A percentile compares a stretch with the other conserved stretches of the same genome.
Evolutionary conservation across 2,113 vertebrate genomes (phyloP).

Genomic region (Gymnobelideus leadbeateri): DNA sequence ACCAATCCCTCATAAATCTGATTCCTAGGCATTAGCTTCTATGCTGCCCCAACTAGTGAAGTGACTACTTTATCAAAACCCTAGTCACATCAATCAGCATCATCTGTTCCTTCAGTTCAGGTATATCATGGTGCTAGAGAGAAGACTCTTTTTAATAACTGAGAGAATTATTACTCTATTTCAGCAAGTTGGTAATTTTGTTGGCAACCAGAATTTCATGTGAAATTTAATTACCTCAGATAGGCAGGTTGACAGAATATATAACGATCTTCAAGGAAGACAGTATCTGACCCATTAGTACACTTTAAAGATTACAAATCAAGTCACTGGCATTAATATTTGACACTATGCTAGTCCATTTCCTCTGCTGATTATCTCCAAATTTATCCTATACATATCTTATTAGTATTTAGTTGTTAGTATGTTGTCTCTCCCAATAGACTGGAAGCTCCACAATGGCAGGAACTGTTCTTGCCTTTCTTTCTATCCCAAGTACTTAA

Average conservation of each 20-base stretch:
- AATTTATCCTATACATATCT: neutral
- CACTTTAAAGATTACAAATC: slow-evolving; percentile 9
- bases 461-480: neutral
- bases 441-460: neutral
- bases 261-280: slow-evolving; percentile 12
- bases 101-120: slow-evolving; percentile 37
- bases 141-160: neutral
- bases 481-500: neutral
- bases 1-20: slow-evolving; percentile 11
- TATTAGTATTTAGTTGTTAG: neutral
- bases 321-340: slow-evolving; percentile 26
- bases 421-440: neutral
- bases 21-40: neutral
- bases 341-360: slow-evolving; percentile 8
- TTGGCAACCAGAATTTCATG: neutral
- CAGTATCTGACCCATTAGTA: neutral
- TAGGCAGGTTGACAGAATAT: neutral
- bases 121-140: neutral
- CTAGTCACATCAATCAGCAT: neutral
- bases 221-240: slow-evolving; percentile 24
- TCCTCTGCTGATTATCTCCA: neutral
- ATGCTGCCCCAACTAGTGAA: neutral
- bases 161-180: neutral
- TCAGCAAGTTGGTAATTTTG: neutral
- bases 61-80: neutral